Evolutionary conservation across 2,888 invertebrate species (phyloP).

Genomic region (Synanthedon formicaeformis): DNA sequence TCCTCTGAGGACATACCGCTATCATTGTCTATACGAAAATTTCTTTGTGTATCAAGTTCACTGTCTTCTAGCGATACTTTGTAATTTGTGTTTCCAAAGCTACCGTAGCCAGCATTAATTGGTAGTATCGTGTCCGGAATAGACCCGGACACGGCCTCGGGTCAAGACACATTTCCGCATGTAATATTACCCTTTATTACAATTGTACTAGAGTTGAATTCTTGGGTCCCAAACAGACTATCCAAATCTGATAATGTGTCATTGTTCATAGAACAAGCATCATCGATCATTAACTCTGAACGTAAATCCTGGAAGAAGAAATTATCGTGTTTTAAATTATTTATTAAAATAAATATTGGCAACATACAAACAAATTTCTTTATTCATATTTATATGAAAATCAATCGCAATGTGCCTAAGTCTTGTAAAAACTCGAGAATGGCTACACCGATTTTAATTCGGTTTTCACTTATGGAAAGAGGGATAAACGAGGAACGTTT

Average conservation of each 20-base stretch:
- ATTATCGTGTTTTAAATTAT: too few species aligned
- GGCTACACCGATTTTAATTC: too few species aligned
- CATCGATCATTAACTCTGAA: slow-evolving; percentile 51
- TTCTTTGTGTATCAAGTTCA: slow-evolving; percentile 7
- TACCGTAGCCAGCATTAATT: slow-evolving; percentile 40
- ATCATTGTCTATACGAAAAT: slow-evolving; percentile 26
- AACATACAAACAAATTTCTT: too few species aligned
- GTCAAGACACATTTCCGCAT: slow-evolving; percentile 51
- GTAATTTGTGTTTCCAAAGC: slow-evolving; percentile 41
- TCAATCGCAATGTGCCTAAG: too few species aligned
- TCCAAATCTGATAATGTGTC: slow-evolving; percentile 45
- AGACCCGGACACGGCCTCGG: slow-evolving; percentile 51
- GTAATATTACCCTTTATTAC: slow-evolving; percentile 47
- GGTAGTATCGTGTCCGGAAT: slow-evolving; percentile 38
- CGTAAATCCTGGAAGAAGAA: slow-evolving; percentile 48
- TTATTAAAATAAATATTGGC: too few species aligned
- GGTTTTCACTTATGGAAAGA: too few species aligned
- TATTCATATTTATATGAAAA: too few species aligned
- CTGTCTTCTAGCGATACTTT: slow-evolving; percentile 14
- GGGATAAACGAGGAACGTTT: too few species aligned
- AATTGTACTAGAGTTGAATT: slow-evolving; percentile 36
- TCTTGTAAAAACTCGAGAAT: too few species aligned
- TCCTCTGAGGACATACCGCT: slow-evolving; percentile 66
- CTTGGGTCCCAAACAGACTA: slow-evolving; percentile 43
- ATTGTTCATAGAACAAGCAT: slow-evolving; percentile 44